Evolutionary conservation across 2,113 vertebrate genomes (phyloP).

Genomic region (Coptodon rendalli): DNA sequence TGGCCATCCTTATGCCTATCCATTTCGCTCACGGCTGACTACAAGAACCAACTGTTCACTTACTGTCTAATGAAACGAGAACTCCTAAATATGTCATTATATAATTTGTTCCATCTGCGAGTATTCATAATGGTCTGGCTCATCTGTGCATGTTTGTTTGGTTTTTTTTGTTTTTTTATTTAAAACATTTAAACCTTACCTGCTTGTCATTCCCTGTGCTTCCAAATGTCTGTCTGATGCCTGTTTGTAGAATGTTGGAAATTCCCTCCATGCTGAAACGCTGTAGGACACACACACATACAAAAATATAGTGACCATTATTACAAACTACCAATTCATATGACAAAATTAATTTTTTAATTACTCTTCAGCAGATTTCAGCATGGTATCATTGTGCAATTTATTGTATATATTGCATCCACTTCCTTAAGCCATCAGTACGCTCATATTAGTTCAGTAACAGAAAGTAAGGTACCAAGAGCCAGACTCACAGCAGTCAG

Average conservation of each 20-base stretch:
- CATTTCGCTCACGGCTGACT: background rate
- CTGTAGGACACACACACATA: conserved; percentile 55
- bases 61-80: background rate
- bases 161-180: background rate
- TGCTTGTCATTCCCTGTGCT: conserved; percentile 88
- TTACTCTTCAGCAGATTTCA: background rate
- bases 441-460: background rate
- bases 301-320: background rate
- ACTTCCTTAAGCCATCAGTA: background rate
- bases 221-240: conserved; percentile 95
- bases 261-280: conserved; percentile 99
- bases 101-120: background rate
- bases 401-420: background rate
- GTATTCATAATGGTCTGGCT: background rate
- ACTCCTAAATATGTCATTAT: background rate
- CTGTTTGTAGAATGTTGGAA: conserved; percentile 92
- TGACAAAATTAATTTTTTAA: background rate
- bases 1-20: background rate
- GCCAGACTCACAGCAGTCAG: background rate
- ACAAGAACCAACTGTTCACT: background rate
- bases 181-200: conserved; percentile 60
- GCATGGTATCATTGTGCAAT: background rate
- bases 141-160: background rate
- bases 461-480: background rate
- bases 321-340: background rate